Conservation (phyloP, 1,140 invertebrate genomes). For the Cheumatopsyche charites region DNA sequence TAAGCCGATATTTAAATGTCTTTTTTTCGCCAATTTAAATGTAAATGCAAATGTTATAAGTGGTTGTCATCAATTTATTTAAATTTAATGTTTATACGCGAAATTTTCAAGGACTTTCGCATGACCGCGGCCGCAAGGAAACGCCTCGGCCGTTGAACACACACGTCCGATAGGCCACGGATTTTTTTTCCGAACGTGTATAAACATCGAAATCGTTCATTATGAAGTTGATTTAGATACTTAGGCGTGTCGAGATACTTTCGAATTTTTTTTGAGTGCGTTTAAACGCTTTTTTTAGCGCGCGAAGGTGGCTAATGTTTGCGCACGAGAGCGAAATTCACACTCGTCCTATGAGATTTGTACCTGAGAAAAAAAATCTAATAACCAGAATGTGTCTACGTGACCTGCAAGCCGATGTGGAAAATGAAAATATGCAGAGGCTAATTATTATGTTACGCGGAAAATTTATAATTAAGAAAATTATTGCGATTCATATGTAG, state of each 20-base stretch:
- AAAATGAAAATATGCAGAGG: too few relatives aligned
- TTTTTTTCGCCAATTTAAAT: conserved; percentile 10
- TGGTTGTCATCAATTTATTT: conserved; percentile 28
- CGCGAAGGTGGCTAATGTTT: neutral
- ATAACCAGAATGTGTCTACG: too few relatives aligned
- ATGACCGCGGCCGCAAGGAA: neutral
- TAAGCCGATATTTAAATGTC: conserved; percentile 8
- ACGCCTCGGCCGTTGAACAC: neutral
- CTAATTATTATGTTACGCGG: too few relatives aligned
- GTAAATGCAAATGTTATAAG: conserved; percentile 27
- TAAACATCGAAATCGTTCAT: too few relatives aligned
- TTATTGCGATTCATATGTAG: too few relatives aligned
- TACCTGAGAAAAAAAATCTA: too few relatives aligned
- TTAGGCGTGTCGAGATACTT: neutral
- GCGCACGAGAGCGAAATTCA: neutral
- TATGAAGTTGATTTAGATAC: too few relatives aligned
- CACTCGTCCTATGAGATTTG: neutral
- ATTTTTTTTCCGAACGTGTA: too few relatives aligned
- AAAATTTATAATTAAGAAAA: too few relatives aligned
- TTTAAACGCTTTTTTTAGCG: neutral
- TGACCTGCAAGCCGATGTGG: too few relatives aligned
- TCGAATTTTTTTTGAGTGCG: neutral
- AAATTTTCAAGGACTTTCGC: conserved; percentile 24
- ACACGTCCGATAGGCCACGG: neutral
- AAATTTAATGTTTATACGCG: conserved; percentile 28